Conservation (phyloP, 2,888 invertebrate species). For the Anticlea derivata region DNA sequence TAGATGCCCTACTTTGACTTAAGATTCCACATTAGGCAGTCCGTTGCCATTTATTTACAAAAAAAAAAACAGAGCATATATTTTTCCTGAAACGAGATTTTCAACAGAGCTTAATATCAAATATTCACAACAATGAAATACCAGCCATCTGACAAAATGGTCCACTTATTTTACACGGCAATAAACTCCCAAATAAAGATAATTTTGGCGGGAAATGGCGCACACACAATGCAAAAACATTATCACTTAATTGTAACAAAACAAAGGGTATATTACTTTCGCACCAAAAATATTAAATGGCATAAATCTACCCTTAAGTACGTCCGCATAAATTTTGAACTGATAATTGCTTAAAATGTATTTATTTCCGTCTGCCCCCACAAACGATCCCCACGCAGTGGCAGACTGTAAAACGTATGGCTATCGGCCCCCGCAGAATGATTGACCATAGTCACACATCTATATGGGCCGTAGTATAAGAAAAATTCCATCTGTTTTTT, state of each 20-base stretch:
- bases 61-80: neutral
- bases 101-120: conserved; percentile 2
- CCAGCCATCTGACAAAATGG: conserved; percentile 26
- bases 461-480: no score
- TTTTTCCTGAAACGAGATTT: neutral
- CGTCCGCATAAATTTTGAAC: neutral
- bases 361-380: neutral
- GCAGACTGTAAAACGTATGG: no score
- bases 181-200: conserved; percentile 37
- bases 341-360: conserved; percentile 4
- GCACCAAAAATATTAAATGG: conserved; percentile 18
- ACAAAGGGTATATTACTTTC: conserved; percentile 24
- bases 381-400: no score
- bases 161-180: conserved; percentile 32
- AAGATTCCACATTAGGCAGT: no score
- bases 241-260: conserved; percentile 34
- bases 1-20: no score
- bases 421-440: no score
- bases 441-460: no score
- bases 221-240: conserved; percentile 33
- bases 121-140: conserved; percentile 22
- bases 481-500: no score
- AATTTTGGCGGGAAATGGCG: conserved; percentile 33
- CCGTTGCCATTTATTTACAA: no score
- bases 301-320: conserved; percentile 15